Evolutionary conservation across 2,888 invertebrate genomes (phyloP).

Genomic region (Venusia cambrica): DNA sequence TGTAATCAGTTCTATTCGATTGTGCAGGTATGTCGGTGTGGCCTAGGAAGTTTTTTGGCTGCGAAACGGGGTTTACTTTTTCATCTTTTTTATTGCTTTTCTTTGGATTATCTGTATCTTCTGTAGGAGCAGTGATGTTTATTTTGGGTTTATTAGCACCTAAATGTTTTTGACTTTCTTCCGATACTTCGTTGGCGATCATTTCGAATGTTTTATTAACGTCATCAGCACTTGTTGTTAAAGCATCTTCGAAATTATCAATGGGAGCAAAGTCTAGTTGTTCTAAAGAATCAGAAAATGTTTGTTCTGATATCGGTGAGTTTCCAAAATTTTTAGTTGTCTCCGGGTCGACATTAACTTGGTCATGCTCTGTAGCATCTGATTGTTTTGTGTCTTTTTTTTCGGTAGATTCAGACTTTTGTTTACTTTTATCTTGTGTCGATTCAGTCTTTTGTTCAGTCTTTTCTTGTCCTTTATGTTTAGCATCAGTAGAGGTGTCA

Average conservation of each 20-base stretch:
- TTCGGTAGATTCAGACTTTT: conserved; percentile 34
- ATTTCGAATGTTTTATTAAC: conserved; percentile 69
- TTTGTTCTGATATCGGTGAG: conserved; percentile 14
- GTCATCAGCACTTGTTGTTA: conserved; percentile 66
- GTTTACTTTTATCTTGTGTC: conserved; percentile 30
- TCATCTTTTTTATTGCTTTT: conserved; percentile 37
- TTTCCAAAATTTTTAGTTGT: conserved; percentile 11
- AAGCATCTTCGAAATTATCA: conserved; percentile 69
- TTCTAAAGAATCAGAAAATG: conserved; percentile 21
- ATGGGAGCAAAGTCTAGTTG: conserved; percentile 56
- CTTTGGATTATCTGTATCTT: conserved; percentile 35
- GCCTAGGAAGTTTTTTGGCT: conserved; percentile 80
- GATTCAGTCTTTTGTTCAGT: conserved; percentile 41
- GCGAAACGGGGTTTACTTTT: conserved; percentile 54
- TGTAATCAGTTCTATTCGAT: conserved; percentile 77
- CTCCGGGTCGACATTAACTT: conserved; percentile 11
- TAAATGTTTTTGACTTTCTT: conserved; percentile 29
- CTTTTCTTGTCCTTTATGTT: conserved; percentile 38
- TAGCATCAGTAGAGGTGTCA: conserved; percentile 29
- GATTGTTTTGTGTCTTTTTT: conserved; percentile 58
- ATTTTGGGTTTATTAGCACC: conserved; percentile 53
- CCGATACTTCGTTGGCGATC: conserved; percentile 53
- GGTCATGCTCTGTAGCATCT: conserved; percentile 13
- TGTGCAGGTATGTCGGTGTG: conserved; percentile 75
- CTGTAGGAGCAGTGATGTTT: conserved; percentile 55